These are phyloP conservation scores for Siniperca scherzeri DNA, from an alignment of 2,797 vertebrate species.

Conservation along the genomic window DNA sequence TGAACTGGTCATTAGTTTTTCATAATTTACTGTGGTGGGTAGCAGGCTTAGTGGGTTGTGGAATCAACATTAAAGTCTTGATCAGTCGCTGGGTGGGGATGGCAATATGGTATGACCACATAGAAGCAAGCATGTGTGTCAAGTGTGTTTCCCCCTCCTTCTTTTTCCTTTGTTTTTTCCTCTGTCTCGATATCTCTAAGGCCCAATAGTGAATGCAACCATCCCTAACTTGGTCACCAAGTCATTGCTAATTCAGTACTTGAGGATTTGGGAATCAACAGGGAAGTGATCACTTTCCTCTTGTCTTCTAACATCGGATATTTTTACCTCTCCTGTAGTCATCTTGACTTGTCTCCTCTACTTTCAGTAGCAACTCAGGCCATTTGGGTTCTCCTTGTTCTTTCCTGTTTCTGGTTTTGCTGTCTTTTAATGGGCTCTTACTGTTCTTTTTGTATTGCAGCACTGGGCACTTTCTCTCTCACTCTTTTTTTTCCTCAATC, in stretches of 20 bases:
- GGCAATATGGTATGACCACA: background rate
- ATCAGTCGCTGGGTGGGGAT: background rate
- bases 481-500: background rate
- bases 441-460: slow-evolving; percentile 21
- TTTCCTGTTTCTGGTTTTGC: slow-evolving; percentile 43
- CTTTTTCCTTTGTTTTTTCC: background rate
- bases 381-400: slow-evolving; percentile 40
- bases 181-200: no score
- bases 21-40: background rate
- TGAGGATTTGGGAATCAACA: background rate
- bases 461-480: slow-evolving; percentile 9
- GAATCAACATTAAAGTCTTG: background rate
- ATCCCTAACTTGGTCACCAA: background rate
- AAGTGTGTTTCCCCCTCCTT: background rate
- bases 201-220: background rate
- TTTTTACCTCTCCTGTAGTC: slow-evolving; percentile 46
- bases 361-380: slow-evolving; percentile 19
- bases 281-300: slow-evolving; percentile 1
- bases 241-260: background rate
- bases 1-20: no score
- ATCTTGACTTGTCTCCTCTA: slow-evolving; percentile 35
- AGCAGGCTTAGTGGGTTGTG: background rate
- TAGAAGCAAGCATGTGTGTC: background rate
- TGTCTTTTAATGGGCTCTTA: slow-evolving; percentile 39
- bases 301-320: slow-evolving; percentile 29